Conservation (phyloP, 35 echinoderm and acorn worm species). For the Ophiothrix spiculata region DNA sequence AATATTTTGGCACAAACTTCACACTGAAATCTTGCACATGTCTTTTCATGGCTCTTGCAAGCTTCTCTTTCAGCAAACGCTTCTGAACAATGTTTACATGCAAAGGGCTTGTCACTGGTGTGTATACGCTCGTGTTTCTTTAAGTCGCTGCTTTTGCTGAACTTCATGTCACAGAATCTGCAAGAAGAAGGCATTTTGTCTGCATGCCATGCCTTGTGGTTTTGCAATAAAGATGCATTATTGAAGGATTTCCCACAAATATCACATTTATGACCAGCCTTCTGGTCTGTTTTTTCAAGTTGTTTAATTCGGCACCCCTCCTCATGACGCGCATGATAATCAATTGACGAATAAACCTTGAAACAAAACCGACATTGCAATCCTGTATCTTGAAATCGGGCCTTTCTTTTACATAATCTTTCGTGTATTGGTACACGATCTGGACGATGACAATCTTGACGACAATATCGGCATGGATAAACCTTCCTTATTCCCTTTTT, state of each 20-base stretch:
- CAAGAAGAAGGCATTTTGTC: background rate
- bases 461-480: background rate
- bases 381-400: background rate
- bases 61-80: background rate
- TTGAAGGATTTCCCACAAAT: background rate
- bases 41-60: background rate
- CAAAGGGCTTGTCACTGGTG: background rate
- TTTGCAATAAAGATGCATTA: background rate
- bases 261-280: background rate
- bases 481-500: background rate
- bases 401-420: background rate
- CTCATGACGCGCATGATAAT: background rate
- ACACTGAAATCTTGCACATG: background rate
- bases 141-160: background rate
- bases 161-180: background rate
- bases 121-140: background rate
- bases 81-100: background rate
- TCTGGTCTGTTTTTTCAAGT: too few relatives aligned
- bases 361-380: background rate
- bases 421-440: background rate
- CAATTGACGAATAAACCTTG: background rate
- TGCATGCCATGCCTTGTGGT: background rate
- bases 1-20: background rate
- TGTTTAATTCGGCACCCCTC: background rate
- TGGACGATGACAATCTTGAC: background rate